Conservation (phyloP, 2,888 invertebrate genomes). For the Lissonota sp. region DNA sequence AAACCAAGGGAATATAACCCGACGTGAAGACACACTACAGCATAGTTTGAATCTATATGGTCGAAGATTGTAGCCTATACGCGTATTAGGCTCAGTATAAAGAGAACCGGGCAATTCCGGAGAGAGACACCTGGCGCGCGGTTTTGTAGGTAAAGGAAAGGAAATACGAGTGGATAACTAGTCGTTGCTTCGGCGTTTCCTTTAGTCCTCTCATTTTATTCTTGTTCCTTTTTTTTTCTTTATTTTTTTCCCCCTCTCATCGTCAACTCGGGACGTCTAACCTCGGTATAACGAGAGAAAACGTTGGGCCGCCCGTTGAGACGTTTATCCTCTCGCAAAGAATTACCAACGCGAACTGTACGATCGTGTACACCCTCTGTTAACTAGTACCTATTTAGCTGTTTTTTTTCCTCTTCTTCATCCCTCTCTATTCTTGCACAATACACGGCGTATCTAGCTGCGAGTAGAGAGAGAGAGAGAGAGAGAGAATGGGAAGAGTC, state of each 20-base stretch:
- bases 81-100: conserved; percentile 5
- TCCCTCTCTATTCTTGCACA: conserved; percentile 13
- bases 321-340: conserved; percentile 43
- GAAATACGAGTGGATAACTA: conserved; percentile 79
- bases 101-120: conserved; percentile 39
- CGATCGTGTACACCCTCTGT: conserved; percentile 25
- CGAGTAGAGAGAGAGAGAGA: conserved; percentile 19
- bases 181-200: conserved; percentile 62
- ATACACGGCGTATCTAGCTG: conserved; percentile 18
- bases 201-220: conserved; percentile 46
- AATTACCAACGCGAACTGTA: conserved; percentile 38
- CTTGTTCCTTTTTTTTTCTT: conserved; percentile 32
- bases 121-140: conserved; percentile 77
- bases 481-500: conserved; percentile 57
- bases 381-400: conserved; percentile 37
- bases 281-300: conserved; percentile 56
- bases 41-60: background rate
- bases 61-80: background rate
- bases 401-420: conserved; percentile 1
- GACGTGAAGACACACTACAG: too few species aligned
- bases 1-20: too few species aligned
- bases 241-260: conserved; percentile 29
- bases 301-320: conserved; percentile 62
- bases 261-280: conserved; percentile 33
- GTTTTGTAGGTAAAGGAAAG: conserved; percentile 72